Evolutionary conservation across 2,113 vertebrate genomes (phyloP).

Genomic region (Indri indri): DNA sequence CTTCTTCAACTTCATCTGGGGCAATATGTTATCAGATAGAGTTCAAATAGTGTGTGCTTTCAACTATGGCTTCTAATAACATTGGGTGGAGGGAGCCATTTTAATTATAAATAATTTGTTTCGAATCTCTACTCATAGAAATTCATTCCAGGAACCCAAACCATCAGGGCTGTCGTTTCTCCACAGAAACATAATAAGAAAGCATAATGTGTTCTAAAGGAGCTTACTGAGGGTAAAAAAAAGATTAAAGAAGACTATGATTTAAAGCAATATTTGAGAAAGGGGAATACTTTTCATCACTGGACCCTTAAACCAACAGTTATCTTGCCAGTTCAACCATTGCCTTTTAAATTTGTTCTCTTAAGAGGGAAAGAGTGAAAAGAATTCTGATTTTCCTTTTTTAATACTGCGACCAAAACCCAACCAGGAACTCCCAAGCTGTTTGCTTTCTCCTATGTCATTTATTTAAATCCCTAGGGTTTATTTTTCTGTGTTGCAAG

Average conservation of each 20-base stretch:
- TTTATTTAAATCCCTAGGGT: constrained; percentile 65
- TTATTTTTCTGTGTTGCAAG: constrained; percentile 52
- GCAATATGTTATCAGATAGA: too few species aligned
- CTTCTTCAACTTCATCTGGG: too few species aligned
- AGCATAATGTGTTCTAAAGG: neutral
- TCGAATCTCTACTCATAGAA: neutral
- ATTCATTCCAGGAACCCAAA: neutral
- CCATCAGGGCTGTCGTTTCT: neutral
- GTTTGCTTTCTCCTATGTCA: neutral
- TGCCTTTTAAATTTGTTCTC: constrained; percentile 16
- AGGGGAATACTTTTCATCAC: neutral
- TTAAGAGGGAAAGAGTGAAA: constrained; percentile 22
- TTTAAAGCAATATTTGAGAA: neutral
- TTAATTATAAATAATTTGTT: neutral
- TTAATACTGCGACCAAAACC: neutral
- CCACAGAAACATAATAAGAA: neutral
- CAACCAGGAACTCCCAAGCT: constrained; percentile 9
- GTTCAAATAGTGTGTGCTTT: neutral
- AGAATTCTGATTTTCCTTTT: constrained; percentile 23
- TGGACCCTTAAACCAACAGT: neutral
- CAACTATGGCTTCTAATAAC: neutral
- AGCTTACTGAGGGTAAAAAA: neutral
- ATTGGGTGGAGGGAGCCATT: neutral
- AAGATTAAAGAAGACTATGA: neutral
- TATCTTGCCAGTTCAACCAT: neutral